Evolutionary conservation across 2,113 vertebrate genomes (phyloP).

Genomic region (Hylia prasina): DNA sequence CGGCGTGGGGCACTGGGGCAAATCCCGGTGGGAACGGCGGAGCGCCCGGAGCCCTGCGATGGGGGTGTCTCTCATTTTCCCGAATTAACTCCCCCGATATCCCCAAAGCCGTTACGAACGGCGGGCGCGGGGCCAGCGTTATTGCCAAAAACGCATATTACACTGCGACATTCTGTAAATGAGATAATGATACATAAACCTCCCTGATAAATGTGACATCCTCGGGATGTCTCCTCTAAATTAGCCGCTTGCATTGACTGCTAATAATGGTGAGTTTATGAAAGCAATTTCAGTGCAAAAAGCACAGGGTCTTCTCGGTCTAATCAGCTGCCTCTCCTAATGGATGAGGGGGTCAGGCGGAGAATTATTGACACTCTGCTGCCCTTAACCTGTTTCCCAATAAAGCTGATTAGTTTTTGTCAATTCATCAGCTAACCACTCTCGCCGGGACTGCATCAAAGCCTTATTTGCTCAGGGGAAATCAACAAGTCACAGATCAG

Average conservation of each 20-base stretch:
- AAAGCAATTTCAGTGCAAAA: slow-evolving; percentile 78
- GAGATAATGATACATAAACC: slow-evolving; percentile 82
- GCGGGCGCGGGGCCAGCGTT: slow-evolving; percentile 49
- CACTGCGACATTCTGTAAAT: slow-evolving; percentile 77
- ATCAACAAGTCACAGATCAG: slow-evolving; percentile 91
- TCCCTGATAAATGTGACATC: slow-evolving; percentile 75
- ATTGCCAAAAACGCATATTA: slow-evolving; percentile 75
- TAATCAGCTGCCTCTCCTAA: slow-evolving; percentile 91
- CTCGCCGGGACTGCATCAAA: slow-evolving; percentile 79
- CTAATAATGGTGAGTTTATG: slow-evolving; percentile 83
- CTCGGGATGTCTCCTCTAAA: slow-evolving; percentile 73
- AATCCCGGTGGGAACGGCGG: not conserved
- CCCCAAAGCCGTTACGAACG: not conserved
- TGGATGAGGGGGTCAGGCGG: slow-evolving; percentile 90
- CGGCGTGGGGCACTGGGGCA: not conserved
- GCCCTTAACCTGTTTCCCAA: slow-evolving; percentile 97
- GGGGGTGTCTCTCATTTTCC: no score
- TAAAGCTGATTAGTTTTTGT: slow-evolving; percentile 98
- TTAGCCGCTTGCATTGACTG: slow-evolving; percentile 71
- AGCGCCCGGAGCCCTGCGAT: not conserved
- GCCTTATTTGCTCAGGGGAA: slow-evolving; percentile 93
- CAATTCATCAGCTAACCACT: slow-evolving; percentile 92
- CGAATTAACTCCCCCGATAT: not conserved
- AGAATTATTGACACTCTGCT: slow-evolving; percentile 91
- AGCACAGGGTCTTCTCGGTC: slow-evolving; percentile 76